Conservation (phyloP, 1,140 invertebrate genomes). For the Lordiphosa collinella region DNA sequence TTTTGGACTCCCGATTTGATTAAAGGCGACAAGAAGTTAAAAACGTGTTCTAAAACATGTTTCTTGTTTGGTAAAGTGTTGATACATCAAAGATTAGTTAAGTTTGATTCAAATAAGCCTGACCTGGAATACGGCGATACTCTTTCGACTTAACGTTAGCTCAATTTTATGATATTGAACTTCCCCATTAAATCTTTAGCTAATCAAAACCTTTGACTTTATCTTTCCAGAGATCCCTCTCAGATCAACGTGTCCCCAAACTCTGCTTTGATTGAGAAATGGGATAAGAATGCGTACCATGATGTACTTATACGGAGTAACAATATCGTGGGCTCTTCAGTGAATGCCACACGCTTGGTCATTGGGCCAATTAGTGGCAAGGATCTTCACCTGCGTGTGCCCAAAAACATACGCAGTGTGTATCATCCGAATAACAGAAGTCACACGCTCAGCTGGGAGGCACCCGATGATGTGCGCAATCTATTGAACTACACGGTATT, state of each 20-base stretch:
- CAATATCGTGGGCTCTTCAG: conserved; percentile 52
- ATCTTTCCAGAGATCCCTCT: conserved; percentile 22
- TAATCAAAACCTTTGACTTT: not conserved
- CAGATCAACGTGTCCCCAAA: conserved; percentile 36
- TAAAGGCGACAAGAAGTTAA: too few species aligned
- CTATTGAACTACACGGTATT: conserved; percentile 67
- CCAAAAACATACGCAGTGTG: conserved; percentile 55
- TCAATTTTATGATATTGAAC: too few species aligned
- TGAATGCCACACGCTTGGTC: conserved; percentile 44
- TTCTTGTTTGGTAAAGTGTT: too few species aligned
- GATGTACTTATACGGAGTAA: conserved; percentile 54
- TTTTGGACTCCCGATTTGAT: too few species aligned
- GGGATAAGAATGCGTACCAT: conserved; percentile 37
- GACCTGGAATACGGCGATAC: too few species aligned
- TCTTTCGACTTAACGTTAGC: too few species aligned
- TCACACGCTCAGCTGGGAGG: conserved; percentile 62
- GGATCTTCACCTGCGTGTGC: conserved; percentile 27
- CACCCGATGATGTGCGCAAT: conserved; percentile 34
- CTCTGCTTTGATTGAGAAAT: conserved; percentile 53
- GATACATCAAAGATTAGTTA: too few species aligned
- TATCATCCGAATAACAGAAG: conserved; percentile 58
- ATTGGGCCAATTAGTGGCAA: conserved; percentile 43
- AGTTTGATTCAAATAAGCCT: too few species aligned
- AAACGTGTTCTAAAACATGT: too few species aligned
- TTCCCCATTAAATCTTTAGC: too few species aligned